Evolutionary conservation across 2,888 invertebrate genomes (phyloP), one percentile per base, ranked within the genome.

Genomic region (Lapara coniferarum): DNA sequence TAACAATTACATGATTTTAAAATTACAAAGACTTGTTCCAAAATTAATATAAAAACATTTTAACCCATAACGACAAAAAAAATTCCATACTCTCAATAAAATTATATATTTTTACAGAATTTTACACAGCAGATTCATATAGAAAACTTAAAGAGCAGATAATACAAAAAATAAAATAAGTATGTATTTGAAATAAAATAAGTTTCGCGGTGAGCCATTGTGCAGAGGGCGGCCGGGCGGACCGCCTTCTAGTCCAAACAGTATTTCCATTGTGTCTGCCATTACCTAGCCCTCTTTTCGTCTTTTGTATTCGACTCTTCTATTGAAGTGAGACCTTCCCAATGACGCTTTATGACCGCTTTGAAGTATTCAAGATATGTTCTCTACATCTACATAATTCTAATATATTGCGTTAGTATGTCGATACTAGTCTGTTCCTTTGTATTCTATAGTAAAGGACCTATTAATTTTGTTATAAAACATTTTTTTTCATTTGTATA

Each of bases 201-300:
- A 91, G 90, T 90, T 91, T 88, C 84, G 89, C 87, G 87, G 86
- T 86, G 87, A 85, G 86, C 85, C 87, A 90, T 90, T 92, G 92
- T 91, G 85, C 78, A 81, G 83, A 85, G 87, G 86, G 81, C 37
- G 68, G 63, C 44, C 68, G 59, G 55, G 78, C 75, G 77, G 83
- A 68, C 84, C 86, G 82, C 82, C 86, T 85, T 80, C 89, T 89
- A 91, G 92, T 90, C 89, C 92, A 92, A 93, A 93, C 92, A 93
- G 90, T 90, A 85, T 89, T 86, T 87, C 91, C 89, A 91, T 92
- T 93, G 92, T 93, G 92, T 89, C 89, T 86, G 85, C 91, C 89
- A 92, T 92, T 92, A 92, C 92, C 91, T 92, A 92, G 92, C 92
- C 91, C 91, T 92, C 91, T 89, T 89, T 90, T 89, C 90, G 86